Conservation (phyloP, 1,140 invertebrate species). For the Babylonia areolata region DNA sequence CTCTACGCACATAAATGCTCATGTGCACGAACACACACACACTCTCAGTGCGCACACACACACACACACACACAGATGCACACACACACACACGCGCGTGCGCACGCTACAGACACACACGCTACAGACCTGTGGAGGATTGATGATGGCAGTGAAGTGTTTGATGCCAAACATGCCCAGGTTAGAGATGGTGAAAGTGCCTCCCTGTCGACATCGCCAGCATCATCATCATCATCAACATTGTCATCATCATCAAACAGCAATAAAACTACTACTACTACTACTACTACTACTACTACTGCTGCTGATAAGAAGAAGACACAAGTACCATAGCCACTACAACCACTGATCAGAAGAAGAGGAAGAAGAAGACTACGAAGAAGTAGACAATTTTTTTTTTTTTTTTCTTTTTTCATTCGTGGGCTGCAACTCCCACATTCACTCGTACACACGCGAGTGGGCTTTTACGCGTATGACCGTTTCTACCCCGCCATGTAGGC, state of each 20-base stretch:
- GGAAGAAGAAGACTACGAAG: no score
- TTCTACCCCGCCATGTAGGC: no score
- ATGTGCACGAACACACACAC: background rate
- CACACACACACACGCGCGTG: background rate
- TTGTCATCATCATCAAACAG: background rate
- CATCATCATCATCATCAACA: background rate
- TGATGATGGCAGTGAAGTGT: constrained; percentile 83
- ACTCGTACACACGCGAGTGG: no score
- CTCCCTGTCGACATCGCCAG: constrained; percentile 78
- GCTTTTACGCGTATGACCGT: no score
- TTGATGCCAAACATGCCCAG: constrained; percentile 97
- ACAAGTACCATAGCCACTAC: no score
- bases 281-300: no score
- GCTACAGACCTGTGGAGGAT: constrained; percentile 80
- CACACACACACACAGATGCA: background rate
- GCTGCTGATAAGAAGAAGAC: no score
- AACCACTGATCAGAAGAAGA: no score
- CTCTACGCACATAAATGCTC: background rate
- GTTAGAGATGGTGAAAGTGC: constrained; percentile 93
- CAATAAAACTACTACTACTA: no score
- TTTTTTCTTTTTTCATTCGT: no score
- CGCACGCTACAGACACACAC: background rate
- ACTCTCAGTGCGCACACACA: background rate
- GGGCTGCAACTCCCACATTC: no score
- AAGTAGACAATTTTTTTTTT: no score